Evolutionary conservation across 2,888 invertebrate species (phyloP).

Genomic region (Tenthredo amoena): DNA sequence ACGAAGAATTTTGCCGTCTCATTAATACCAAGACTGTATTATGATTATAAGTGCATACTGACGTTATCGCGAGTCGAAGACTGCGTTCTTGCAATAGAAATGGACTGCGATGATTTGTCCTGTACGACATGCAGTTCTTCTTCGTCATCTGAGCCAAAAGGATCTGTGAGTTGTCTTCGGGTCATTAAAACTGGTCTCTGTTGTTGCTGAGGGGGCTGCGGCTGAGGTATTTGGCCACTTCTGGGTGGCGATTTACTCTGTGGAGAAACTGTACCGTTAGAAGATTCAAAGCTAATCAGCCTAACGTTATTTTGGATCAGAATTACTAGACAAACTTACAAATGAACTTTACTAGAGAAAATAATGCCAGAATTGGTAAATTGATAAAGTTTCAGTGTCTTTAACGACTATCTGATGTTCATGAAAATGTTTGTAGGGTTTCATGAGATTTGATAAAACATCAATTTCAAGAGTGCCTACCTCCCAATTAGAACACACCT

Average conservation of each 20-base stretch:
- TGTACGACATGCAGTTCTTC: slow-evolving; percentile 79
- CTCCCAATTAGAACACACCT: slow-evolving; percentile 69
- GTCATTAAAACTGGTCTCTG: slow-evolving; percentile 86
- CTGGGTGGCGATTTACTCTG: slow-evolving; percentile 78
- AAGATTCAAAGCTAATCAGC: neutral
- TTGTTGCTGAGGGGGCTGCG: slow-evolving; percentile 64
- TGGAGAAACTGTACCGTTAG: slow-evolving; percentile 32
- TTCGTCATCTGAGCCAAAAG: slow-evolving; percentile 94
- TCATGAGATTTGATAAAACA: neutral
- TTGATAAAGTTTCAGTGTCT: neutral
- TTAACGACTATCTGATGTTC: neutral
- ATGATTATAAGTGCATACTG: slow-evolving; percentile 63
- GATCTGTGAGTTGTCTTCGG: slow-evolving; percentile 91
- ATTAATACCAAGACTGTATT: neutral
- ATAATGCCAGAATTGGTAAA: neutral
- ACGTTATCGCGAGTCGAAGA: slow-evolving; percentile 75
- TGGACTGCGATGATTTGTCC: slow-evolving; percentile 74
- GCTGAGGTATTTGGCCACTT: slow-evolving; percentile 57
- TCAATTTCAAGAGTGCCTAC: neutral
- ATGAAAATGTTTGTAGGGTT: neutral
- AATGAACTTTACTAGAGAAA: neutral
- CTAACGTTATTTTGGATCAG: neutral
- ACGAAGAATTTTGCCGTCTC: neutral
- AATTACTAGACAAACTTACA: neutral
- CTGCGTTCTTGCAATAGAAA: slow-evolving; percentile 73